Percentiles rank a stretch among this genome's conserved stretches.
phyloP scores from a whole-genome alignment of 2,113 vertebrate genomes.

The Cairina moschata region DNA sequence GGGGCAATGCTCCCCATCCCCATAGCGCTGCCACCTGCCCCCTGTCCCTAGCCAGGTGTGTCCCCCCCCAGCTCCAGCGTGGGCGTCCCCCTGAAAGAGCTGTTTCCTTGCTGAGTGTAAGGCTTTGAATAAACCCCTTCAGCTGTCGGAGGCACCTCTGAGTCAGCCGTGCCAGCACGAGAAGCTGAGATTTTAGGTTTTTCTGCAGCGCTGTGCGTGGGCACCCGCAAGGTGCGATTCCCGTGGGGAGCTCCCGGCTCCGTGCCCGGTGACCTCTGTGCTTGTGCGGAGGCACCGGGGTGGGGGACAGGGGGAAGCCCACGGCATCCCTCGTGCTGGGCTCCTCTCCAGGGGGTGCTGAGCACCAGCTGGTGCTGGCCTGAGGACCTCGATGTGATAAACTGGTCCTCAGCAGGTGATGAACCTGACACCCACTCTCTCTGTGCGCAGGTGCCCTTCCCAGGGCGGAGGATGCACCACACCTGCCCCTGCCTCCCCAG shows the following conservation, averaged over 20 bases:
- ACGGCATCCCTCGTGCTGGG: rapidly evolving
- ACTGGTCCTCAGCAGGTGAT: too few relatives aligned
- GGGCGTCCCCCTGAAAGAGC: neutral
- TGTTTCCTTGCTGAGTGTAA: neutral
- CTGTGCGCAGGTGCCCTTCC: constrained; percentile 86
- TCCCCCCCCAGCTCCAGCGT: neutral
- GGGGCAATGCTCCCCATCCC: rapidly evolving
- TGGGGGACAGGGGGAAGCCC: neutral
- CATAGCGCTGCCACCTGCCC: neutral
- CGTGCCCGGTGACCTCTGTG: rapidly evolving
- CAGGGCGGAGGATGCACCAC: constrained; percentile 87
- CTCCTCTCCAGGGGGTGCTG: neutral
- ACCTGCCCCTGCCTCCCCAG: constrained; percentile 90
- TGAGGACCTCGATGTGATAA: neutral
- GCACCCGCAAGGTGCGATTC: neutral
- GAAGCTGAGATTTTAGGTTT: neutral
- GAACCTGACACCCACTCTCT: neutral
- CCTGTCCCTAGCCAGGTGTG: neutral
- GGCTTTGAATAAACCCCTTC: neutral
- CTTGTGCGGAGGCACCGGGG: rapidly evolving
- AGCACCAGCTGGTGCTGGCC: neutral
- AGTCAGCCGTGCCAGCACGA: neutral
- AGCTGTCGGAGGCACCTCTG: neutral
- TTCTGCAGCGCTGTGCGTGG: neutral
- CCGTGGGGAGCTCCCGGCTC: neutral